These are phyloP conservation scores for Crioceris asparagi DNA, from an alignment of 2,888 invertebrate species.

Conservation along the genomic window DNA sequence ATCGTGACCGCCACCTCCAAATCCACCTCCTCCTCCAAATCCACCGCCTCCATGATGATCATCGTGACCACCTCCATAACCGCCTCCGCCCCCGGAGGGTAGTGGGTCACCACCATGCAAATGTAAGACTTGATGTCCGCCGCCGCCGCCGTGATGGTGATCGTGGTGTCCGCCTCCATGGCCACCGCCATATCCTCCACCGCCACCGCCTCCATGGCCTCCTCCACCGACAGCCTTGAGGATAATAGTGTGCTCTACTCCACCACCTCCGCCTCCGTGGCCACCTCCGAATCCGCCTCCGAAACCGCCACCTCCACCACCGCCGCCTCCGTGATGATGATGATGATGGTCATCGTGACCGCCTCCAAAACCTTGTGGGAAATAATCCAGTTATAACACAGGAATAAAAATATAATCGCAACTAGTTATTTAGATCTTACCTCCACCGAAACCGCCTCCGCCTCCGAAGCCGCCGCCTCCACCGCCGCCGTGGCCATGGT, in stretches of 20 bases:
- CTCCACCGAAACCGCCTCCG: conserved; percentile 1
- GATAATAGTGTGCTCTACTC: conserved; percentile 7
- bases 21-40: conserved; percentile 6
- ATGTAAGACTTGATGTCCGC: background rate
- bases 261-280: conserved; percentile 7
- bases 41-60: conserved; percentile 10
- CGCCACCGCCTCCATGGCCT: conserved; percentile 3
- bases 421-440: too few species aligned
- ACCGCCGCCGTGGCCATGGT: conserved; percentile 2
- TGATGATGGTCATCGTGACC: background rate
- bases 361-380: conserved; percentile 2
- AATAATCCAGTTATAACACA: too few species aligned
- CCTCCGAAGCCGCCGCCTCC: conserved; percentile 4
- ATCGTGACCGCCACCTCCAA: background rate
- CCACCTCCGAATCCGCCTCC: conserved; percentile 2
- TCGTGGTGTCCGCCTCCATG: background rate
- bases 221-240: conserved; percentile 6
- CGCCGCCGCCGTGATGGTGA: background rate
- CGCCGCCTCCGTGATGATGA: conserved; percentile 5
- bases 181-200: conserved; percentile 4
- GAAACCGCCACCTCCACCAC: conserved; percentile 1
- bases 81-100: conserved; percentile 5
- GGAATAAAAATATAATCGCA: too few species aligned
- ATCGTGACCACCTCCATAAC: conserved; percentile 9
- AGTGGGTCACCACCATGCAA: conserved; percentile 7